Evolutionary conservation across 2,797 vertebrate species (phyloP).

Genomic region (Acipenser oxyrinchus): DNA sequence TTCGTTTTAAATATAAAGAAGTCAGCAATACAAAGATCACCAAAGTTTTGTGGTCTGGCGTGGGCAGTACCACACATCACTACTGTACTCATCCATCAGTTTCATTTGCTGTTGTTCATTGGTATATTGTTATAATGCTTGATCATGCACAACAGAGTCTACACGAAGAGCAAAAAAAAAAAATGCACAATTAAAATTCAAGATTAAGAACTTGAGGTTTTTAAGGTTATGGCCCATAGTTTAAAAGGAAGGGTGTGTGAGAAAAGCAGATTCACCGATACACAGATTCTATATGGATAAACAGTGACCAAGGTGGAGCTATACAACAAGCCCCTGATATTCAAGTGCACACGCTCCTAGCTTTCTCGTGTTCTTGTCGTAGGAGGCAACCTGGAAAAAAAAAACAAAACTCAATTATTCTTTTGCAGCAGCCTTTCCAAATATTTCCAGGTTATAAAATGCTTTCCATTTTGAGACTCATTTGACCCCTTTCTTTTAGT

Average conservation of each 20-base stretch:
- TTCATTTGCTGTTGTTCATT: constrained; percentile 34
- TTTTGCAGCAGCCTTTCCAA: not conserved
- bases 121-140: constrained; percentile 41
- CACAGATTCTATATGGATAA: constrained; percentile 62
- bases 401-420: constrained; percentile 21
- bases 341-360: constrained; percentile 63
- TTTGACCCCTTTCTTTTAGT: not conserved
- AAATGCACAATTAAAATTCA: constrained; percentile 45
- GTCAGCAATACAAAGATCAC: no score
- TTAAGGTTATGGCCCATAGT: constrained; percentile 61
- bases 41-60: no score
- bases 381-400: constrained; percentile 60
- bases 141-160: constrained; percentile 48
- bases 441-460: no score
- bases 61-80: constrained; percentile 26
- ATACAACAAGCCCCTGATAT: constrained; percentile 73
- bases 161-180: constrained; percentile 38
- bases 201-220: constrained; percentile 51
- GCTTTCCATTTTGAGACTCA: constrained; percentile 23
- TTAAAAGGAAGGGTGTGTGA: constrained; percentile 54
- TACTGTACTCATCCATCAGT: not conserved
- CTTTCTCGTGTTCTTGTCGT: constrained; percentile 60
- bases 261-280: constrained; percentile 63
- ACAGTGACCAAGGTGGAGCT: constrained; percentile 66
- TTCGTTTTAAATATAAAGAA: constrained; percentile 10